A percentile compares a stretch with the other conserved stretches of the same genome.
Evolutionary conservation across 2,888 invertebrate genomes (phyloP).

Genomic region (Drosophila barbarae): DNA sequence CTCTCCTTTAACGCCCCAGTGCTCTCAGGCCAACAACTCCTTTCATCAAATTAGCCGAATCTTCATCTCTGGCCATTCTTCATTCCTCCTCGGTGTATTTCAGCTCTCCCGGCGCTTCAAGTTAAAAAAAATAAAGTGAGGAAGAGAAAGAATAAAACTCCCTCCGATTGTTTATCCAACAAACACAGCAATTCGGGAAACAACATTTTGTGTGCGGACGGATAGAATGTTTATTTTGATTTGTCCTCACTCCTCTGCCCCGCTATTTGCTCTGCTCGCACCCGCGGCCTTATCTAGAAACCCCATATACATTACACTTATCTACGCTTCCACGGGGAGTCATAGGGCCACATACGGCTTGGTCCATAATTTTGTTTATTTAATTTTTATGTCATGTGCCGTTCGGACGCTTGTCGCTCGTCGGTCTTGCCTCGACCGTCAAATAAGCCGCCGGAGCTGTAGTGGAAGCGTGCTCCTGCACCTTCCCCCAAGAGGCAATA

Average conservation of each 20-base stretch:
- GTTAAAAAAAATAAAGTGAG: neutral
- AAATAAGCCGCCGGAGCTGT: constrained; percentile 25
- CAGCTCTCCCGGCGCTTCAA: constrained; percentile 23
- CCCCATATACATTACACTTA: constrained; percentile 38
- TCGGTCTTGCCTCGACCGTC: constrained; percentile 40
- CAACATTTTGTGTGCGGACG: constrained; percentile 38
- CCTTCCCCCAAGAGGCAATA: constrained; percentile 9
- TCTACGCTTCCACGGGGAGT: constrained; percentile 11
- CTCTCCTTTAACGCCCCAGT: constrained; percentile 18
- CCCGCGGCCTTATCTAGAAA: constrained; percentile 24
- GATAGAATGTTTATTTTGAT: constrained; percentile 65
- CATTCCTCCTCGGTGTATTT: constrained; percentile 13
- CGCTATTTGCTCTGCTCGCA: neutral
- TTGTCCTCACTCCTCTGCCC: constrained; percentile 38
- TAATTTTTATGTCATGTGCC: constrained; percentile 73
- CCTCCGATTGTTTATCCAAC: constrained; percentile 64
- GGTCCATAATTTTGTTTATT: constrained; percentile 73
- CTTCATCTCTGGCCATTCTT: constrained; percentile 8
- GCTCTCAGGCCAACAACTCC: neutral
- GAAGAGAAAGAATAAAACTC: constrained; percentile 25
- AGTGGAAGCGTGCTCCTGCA: constrained; percentile 21
- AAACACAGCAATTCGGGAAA: constrained; percentile 66
- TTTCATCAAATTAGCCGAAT: constrained; percentile 28
- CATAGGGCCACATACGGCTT: constrained; percentile 51
- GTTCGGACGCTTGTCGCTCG: constrained; percentile 48